These are phyloP conservation scores for Sebastes jordani DNA, from an alignment of 2,797 vertebrate species.

Conservation along the genomic window DNA sequence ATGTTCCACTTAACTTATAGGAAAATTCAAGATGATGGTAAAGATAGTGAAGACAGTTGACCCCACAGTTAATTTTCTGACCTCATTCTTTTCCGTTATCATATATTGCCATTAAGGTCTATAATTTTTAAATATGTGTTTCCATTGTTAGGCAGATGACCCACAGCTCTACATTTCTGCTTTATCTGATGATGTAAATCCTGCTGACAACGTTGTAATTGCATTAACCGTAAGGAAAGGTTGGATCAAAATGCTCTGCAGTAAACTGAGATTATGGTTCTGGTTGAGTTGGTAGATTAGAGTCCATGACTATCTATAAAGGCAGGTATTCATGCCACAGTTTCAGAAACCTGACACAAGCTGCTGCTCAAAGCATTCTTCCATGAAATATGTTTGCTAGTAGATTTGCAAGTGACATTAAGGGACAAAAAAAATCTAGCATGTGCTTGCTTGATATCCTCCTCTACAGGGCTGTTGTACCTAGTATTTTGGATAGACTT, in stretches of 20 bases:
- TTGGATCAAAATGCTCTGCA: neutral
- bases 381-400: constrained; percentile 43
- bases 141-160: neutral
- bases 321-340: neutral
- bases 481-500: neutral
- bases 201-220: neutral
- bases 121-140: neutral
- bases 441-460: neutral
- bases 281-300: constrained; percentile 15
- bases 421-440: neutral
- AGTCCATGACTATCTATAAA: constrained; percentile 19
- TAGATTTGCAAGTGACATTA: constrained; percentile 22
- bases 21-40: neutral
- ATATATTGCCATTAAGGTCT: neutral
- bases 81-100: neutral
- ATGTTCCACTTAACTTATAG: neutral
- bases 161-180: neutral
- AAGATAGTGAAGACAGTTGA: neutral
- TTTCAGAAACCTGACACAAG: constrained; percentile 9
- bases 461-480: neutral
- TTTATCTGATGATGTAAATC: neutral
- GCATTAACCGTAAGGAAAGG: neutral
- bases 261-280: constrained; percentile 22
- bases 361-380: constrained; percentile 20
- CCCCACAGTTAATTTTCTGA: neutral